These are phyloP conservation scores for Eublepharis macularius DNA, from an alignment of 2,113 vertebrate genomes.

Conservation along the genomic window DNA sequence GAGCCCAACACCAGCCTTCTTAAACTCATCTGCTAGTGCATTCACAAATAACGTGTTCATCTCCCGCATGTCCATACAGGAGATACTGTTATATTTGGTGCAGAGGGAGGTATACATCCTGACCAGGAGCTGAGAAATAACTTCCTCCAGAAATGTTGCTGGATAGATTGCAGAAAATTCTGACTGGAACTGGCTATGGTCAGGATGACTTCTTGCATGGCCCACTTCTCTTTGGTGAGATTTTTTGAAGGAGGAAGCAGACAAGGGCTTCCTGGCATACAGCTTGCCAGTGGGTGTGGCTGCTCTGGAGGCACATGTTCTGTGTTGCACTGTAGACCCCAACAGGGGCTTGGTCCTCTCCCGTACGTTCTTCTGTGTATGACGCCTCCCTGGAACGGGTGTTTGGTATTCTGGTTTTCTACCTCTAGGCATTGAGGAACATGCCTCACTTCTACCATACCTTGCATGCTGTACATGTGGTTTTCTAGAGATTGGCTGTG, in stretches of 20 bases:
- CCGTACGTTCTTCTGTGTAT: neutral
- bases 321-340: neutral
- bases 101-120: conserved; percentile 11
- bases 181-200: neutral
- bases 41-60: conserved; percentile 8
- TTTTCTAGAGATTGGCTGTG: neutral
- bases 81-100: neutral
- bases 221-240: neutral
- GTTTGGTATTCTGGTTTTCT: neutral
- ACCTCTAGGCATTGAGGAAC: neutral
- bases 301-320: neutral
- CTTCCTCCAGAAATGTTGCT: neutral
- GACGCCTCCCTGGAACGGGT: neutral
- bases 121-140: conserved; percentile 10
- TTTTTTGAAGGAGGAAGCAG: neutral
- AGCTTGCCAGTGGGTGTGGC: neutral
- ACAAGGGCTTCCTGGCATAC: neutral
- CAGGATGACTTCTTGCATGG: neutral
- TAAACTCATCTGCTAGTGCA: neutral
- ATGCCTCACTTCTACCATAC: neutral
- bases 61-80: neutral
- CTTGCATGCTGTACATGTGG: neutral
- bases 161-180: conserved; percentile 1
- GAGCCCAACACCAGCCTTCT: neutral
- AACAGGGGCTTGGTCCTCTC: neutral